Evolutionary conservation across 1,140 invertebrate species (phyloP).

Genomic region (Bursaphelenchus mucronatus): DNA sequence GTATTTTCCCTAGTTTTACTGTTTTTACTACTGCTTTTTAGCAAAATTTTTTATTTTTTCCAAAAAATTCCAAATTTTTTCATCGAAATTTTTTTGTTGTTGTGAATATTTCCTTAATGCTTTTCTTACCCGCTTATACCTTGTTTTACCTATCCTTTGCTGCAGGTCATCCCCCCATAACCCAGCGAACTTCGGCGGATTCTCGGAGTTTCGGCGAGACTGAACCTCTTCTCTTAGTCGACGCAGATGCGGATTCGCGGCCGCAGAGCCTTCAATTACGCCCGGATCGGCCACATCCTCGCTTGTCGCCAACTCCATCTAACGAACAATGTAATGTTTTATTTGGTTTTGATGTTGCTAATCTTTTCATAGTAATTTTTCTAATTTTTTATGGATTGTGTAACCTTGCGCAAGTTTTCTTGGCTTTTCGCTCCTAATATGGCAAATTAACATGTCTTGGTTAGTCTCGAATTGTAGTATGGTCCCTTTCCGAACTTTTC

Average conservation of each 20-base stretch:
- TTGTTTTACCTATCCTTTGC: background rate
- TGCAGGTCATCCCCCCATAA: constrained; percentile 12
- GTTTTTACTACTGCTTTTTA: too few species aligned
- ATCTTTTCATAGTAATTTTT: background rate
- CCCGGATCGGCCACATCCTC: constrained; percentile 61
- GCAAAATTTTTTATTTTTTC: background rate
- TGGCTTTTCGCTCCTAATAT: too few species aligned
- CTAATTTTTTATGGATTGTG: too few species aligned
- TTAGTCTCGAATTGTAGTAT: too few species aligned
- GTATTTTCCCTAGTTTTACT: too few species aligned
- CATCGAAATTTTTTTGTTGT: background rate
- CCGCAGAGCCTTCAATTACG: constrained; percentile 61
- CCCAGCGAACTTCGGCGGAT: background rate
- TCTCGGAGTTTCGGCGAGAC: constrained; percentile 26
- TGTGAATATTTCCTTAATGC: background rate
- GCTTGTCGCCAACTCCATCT: background rate
- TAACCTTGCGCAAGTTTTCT: too few species aligned
- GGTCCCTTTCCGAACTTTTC: too few species aligned
- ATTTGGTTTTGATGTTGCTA: constrained; percentile 8
- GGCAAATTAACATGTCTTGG: too few species aligned
- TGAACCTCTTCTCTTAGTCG: constrained; percentile 22
- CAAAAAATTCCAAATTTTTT: background rate
- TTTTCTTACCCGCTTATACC: background rate
- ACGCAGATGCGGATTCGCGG: constrained; percentile 32
- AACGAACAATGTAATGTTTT: constrained; percentile 20